phyloP scores from a whole-genome alignment of 2,113 vertebrate species.

The Himantopus leucocephalus region DNA sequence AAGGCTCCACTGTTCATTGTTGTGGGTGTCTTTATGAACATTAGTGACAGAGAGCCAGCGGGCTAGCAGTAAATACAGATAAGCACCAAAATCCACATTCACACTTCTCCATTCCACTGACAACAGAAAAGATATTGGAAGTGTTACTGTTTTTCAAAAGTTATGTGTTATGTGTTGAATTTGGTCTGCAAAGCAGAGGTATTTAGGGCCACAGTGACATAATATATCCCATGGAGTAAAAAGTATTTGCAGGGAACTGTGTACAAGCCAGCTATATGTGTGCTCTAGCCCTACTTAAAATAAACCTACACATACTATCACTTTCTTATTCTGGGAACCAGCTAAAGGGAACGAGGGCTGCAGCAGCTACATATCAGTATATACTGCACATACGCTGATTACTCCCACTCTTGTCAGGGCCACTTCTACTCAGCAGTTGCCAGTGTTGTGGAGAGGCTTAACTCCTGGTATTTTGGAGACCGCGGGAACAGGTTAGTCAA shows the following conservation, averaged over 20 bases:
- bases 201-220: not conserved
- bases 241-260: not conserved
- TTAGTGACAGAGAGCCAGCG: conserved; percentile 38
- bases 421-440: not conserved
- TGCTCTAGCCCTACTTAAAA: conserved; percentile 8
- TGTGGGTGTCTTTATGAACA: conserved; percentile 62
- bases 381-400: not conserved
- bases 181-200: not conserved
- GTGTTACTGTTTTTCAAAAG: not conserved
- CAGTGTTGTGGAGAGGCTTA: not conserved
- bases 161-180: not conserved
- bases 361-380: not conserved
- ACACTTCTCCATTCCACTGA: not conserved
- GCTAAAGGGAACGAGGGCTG: not conserved
- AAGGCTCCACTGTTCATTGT: not conserved
- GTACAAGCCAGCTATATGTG: not conserved
- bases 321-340: not conserved
- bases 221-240: not conserved
- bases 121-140: not conserved
- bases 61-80: conserved; percentile 24
- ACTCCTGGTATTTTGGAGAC: not conserved
- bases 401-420: not conserved
- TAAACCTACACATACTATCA: not conserved
- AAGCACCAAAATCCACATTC: not conserved
- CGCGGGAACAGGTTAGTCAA: not conserved